Conservation (phyloP, 2,888 invertebrate genomes). For the Dryobota labecula region DNA sequence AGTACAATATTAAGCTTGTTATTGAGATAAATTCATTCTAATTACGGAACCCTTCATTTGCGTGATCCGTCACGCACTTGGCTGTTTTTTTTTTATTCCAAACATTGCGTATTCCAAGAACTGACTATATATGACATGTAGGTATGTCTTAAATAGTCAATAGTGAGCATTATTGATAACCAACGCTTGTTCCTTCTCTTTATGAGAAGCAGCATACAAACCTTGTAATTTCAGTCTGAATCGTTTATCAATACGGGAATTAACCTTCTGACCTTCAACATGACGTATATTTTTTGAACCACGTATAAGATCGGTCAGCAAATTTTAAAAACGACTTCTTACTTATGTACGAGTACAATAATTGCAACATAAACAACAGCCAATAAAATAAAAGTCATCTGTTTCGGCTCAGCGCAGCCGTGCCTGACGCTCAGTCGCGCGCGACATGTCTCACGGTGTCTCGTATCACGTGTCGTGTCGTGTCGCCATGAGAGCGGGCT, state of each 20-base stretch:
- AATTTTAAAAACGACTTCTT: background rate
- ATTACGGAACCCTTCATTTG: too few species aligned
- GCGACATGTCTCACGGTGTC: constrained; percentile 72
- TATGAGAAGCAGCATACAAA: background rate
- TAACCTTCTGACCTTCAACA: too few species aligned
- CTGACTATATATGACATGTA: too few species aligned
- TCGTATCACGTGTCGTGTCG: constrained; percentile 58
- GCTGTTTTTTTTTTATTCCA: too few species aligned
- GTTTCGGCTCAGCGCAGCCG: constrained; percentile 48
- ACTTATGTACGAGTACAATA: too few species aligned
- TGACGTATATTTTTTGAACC: background rate
- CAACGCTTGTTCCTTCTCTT: background rate
- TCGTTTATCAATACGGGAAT: too few species aligned
- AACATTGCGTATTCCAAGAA: background rate
- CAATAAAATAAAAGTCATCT: constrained; percentile 28
- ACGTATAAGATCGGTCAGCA: too few species aligned
- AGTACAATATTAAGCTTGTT: too few species aligned
- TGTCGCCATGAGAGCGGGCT: constrained; percentile 64
- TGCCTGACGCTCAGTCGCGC: constrained; percentile 65
- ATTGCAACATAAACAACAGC: constrained; percentile 28
- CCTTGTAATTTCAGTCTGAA: too few species aligned
- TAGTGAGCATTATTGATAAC: background rate
- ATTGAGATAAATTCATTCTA: too few species aligned
- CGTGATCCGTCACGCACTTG: too few species aligned
- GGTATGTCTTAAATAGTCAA: background rate